phyloP scores from a whole-genome alignment of 2,888 invertebrate species.

The Phyllotreta cruciferae region DNA sequence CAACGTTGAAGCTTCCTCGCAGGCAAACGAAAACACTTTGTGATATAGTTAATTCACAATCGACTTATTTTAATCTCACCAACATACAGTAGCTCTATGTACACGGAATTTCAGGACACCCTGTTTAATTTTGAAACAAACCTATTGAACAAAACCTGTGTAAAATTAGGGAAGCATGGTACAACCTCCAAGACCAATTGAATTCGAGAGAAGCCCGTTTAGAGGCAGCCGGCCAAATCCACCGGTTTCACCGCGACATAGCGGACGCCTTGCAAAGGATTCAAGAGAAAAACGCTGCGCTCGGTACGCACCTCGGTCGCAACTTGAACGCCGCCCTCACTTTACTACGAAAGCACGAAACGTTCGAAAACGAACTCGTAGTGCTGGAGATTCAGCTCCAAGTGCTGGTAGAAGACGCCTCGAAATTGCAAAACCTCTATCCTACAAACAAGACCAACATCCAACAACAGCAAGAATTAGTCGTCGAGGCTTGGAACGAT shows the following conservation, averaged over 20 bases:
- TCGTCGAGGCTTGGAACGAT: constrained; percentile 86
- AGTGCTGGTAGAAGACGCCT: constrained; percentile 91
- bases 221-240: constrained; percentile 95
- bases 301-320: constrained; percentile 79
- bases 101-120: too few relatives aligned
- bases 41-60: too few relatives aligned
- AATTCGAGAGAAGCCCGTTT: constrained; percentile 86
- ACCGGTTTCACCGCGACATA: constrained; percentile 95
- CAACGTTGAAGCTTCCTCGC: too few relatives aligned
- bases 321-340: constrained; percentile 88
- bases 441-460: constrained; percentile 93
- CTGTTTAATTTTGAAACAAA: background rate
- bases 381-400: constrained; percentile 91
- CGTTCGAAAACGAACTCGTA: constrained; percentile 91
- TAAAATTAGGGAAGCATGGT: constrained; percentile 77
- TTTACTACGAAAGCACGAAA: constrained; percentile 86
- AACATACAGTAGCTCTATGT: too few relatives aligned
- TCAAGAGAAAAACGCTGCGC: constrained; percentile 85
- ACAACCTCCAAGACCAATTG: constrained; percentile 84
- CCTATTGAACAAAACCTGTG: too few relatives aligned
- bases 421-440: constrained; percentile 84
- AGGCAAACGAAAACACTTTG: too few relatives aligned
- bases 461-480: constrained; percentile 82
- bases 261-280: constrained; percentile 89
- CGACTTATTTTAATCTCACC: too few relatives aligned